Evolutionary conservation across 2,888 invertebrate genomes (phyloP), one percentile per base, ranked within the genome.

Genomic region (Toxonevra muliebris): DNA sequence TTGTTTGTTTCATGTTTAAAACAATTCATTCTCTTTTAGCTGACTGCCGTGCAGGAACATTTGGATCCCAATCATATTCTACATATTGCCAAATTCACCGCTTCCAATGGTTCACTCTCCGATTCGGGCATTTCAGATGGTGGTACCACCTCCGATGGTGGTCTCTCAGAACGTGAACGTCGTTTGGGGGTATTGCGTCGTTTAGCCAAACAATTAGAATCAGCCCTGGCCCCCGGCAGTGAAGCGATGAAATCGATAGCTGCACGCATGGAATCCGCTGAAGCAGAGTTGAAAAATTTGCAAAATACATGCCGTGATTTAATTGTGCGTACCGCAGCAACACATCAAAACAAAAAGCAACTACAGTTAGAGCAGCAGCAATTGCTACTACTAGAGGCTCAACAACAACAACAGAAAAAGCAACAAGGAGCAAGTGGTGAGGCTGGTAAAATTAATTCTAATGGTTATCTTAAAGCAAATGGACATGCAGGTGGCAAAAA

Each of bases 61-160:
- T 65, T 84, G 62, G 84, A 83, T 71, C 83, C 84, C 61, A 84
- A 82, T 67, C 81, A 84, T 41, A 81, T 84, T 41, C 77, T 83
- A 61, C 79, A 83, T 65, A 84, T 84, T 65, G 80, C 84, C 69
- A 84, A 84, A 75, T 82, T 83, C 63, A 83, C 84, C 13, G 83
- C 85, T 61, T 85, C 85, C 9, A 86, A 84, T 76, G 90, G 90
- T 43, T 91, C 91, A 1, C 86, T 90, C 64, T 92, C 91, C 1
- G 92, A 92, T 83, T 91, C 91, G 71, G 92, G 92, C 60, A 91
- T 92, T 73, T 91, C 91, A 11, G 92, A 92, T 80, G 91, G 91
- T 75, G 92, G 92, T 75, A 89, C 91, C 77, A 91, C 91, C 66
- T 91, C 89, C 11, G 89, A 92, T 77, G 91, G 91, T 72, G 92